Evolutionary conservation across 2,888 invertebrate species (phyloP).

Genomic region (Ormyrus labotus): DNA sequence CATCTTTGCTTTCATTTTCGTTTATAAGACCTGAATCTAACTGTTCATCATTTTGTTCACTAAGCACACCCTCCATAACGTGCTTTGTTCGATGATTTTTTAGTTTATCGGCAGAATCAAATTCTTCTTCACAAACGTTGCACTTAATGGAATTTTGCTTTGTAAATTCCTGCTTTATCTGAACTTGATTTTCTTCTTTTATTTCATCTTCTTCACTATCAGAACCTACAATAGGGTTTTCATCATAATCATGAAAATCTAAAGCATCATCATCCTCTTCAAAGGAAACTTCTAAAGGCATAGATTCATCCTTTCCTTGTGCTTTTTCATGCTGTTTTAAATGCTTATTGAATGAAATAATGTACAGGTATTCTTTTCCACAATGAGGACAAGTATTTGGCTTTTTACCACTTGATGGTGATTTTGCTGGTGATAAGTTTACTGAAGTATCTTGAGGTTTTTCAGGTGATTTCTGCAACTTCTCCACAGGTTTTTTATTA

Average conservation of each 20-base stretch:
- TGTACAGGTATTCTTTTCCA: conserved; percentile 73
- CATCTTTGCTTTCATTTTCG: background rate
- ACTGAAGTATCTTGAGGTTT: conserved; percentile 1
- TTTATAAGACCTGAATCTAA: conserved; percentile 8
- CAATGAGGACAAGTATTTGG: conserved; percentile 73
- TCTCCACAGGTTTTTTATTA: conserved; percentile 54
- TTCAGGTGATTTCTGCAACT: conserved; percentile 43
- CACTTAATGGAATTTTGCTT: conserved; percentile 64
- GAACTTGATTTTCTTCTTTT: conserved; percentile 28
- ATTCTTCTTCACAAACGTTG: conserved; percentile 67
- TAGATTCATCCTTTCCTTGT: conserved; percentile 61
- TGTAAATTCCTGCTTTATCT: conserved; percentile 29
- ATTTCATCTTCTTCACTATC: conserved; percentile 55
- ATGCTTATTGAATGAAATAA: conserved; percentile 73
- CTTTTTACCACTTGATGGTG: conserved; percentile 69
- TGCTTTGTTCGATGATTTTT: conserved; percentile 68
- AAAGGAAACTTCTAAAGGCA: conserved; percentile 64
- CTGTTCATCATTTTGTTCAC: conserved; percentile 64
- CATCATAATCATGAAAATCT: conserved; percentile 60
- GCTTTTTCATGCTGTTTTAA: conserved; percentile 71
- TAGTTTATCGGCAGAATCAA: conserved; percentile 66
- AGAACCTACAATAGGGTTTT: conserved; percentile 52
- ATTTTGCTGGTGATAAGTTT: conserved; percentile 29
- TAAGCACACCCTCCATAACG: conserved; percentile 69
- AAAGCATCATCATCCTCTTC: conserved; percentile 64